Conservation (phyloP, 2,113 vertebrate genomes). For the Laterallus jamaicensis region DNA sequence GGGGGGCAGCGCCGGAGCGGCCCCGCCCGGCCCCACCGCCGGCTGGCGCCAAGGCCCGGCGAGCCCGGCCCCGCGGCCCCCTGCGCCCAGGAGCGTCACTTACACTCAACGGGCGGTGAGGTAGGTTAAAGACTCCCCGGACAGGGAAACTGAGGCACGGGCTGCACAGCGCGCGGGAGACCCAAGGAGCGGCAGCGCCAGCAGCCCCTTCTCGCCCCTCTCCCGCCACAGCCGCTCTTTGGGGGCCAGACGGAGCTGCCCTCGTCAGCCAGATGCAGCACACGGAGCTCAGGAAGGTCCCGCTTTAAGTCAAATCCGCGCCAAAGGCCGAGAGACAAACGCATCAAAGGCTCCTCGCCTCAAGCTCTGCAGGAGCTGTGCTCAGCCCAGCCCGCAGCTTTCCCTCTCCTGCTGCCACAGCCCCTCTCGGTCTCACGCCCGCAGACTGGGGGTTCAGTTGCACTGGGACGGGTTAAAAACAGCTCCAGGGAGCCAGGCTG, state of each 20-base stretch:
- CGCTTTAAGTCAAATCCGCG: not conserved
- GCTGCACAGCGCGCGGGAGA: not conserved
- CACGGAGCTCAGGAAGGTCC: not conserved
- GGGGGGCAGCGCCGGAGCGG: not conserved
- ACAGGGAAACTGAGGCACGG: slow-evolving; percentile 34
- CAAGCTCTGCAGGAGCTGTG: not conserved
- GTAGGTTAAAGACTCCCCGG: slow-evolving; percentile 23
- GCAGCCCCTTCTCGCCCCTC: not conserved
- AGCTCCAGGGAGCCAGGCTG: not conserved
- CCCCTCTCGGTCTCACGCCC: not conserved
- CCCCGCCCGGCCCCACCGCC: rapidly evolving
- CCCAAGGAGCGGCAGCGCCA: not conserved
- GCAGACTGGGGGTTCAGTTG: not conserved
- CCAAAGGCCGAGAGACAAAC: not conserved
- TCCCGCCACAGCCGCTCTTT: not conserved
- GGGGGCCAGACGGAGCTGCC: rapidly evolving
- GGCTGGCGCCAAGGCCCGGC: not conserved
- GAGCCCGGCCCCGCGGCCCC: not conserved
- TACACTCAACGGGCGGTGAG: slow-evolving; percentile 9
- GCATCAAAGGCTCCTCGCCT: not conserved
- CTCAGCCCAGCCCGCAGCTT: not conserved
- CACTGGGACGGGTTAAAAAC: rapidly evolving
- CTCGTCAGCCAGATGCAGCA: not conserved
- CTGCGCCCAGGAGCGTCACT: not conserved
- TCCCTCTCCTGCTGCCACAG: not conserved